Base-by-base conservation (phyloP, 2,113 vertebrate species). In the Butorides virescens region DNA sequence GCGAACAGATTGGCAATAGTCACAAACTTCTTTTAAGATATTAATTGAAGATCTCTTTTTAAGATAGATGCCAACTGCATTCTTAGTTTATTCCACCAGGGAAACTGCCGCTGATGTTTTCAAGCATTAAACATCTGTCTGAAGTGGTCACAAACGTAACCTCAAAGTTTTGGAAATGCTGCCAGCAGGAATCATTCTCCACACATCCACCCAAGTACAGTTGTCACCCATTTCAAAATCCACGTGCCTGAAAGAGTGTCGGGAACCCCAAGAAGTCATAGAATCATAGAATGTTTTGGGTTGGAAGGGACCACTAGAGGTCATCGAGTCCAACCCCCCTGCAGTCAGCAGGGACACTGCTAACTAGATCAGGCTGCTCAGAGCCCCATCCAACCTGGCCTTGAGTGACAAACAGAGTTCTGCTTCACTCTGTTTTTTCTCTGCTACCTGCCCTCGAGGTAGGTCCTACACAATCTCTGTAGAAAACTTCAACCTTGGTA, bases 191-290 rank as follows among this genome's bases (percentile, higher is more conserved):
- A 82, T n/a, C 50, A 23, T 61, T 74, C 61, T 71, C n/a, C 15
- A 17, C 50, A 53, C 13, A 25, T 14, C 34, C 20, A 53, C 27
- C 8, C 32, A 46, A 50, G 67, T 66, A 59, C 11, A 32, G 30
- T 4, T 79, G 46, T 25, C 49, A 39, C 9, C 22, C 53, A n/a
- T 59, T 68, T 65, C 53, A 70, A 81, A 92, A 61, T 46, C 37
- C 50, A 82, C 1, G 0, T 44, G 70, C 44, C 49, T 23, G 22
- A 59, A 65, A 87, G 36, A 77, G 55, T 3, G 0, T 20, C 0
- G 0, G 61, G 55, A 86, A 70, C 17, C 44, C 23, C 66, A 65
- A 11, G 5, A n/a, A 68, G 55, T 27, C 23, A 63, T n/a, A n/a
- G n/a, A n/a, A n/a, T n/a, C n/a, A n/a, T n/a, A n/a, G n/a, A n/a